Percentiles rank a stretch among this genome's conserved stretches.
These are phyloP conservation scores for Glaucomys volans DNA, from an alignment of 2,113 vertebrate species.

Conservation along the genomic window DNA sequence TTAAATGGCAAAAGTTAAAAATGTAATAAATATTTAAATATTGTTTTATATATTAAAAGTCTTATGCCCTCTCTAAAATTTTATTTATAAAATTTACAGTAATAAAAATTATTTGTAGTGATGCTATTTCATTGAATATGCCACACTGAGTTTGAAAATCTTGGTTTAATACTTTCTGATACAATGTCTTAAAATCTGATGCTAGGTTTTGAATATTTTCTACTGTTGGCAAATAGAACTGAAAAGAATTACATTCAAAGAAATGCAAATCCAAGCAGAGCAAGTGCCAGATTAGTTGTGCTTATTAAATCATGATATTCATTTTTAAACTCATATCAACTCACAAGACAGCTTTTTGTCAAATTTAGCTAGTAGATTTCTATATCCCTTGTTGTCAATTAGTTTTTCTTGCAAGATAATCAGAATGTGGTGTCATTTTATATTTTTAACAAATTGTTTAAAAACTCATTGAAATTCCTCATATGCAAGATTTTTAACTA, in stretches of 20 bases:
- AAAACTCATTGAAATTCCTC: not conserved
- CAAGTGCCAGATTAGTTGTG: not conserved
- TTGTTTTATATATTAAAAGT: not conserved
- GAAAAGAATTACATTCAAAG: not conserved
- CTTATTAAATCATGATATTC: slow-evolving; percentile 34
- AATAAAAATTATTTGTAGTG: not conserved
- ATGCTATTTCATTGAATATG: not conserved
- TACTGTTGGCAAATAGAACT: not conserved
- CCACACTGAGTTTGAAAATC: not conserved
- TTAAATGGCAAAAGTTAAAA: not conserved
- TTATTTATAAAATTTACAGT: not conserved
- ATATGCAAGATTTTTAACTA: not conserved
- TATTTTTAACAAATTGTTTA: not conserved
- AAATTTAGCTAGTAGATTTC: not conserved
- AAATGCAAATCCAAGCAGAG: not conserved
- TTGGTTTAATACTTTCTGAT: not conserved
- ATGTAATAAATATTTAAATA: not conserved
- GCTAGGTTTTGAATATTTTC: not conserved
- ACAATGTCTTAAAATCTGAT: not conserved
- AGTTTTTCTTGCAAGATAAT: not conserved
- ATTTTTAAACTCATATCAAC: not conserved
- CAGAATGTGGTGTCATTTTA: not conserved
- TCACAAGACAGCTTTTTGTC: not conserved
- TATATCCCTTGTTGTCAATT: not conserved
- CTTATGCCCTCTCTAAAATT: not conserved